Conservation (phyloP, 1,140 invertebrate species). For the Magallana angulata region DNA sequence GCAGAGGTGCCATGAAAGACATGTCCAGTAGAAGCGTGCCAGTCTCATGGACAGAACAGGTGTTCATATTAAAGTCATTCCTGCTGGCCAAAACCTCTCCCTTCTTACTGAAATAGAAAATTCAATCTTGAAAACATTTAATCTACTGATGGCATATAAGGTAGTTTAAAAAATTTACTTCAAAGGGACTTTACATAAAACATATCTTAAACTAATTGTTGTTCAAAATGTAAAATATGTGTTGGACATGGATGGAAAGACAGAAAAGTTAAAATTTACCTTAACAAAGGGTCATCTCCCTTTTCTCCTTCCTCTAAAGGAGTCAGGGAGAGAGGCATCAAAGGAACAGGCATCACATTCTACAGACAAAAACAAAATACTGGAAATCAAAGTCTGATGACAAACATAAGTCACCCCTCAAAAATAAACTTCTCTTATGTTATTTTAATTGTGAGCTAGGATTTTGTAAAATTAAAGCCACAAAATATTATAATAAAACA, state of each 20-base stretch:
- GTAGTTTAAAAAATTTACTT: no score
- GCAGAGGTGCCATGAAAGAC: conserved; percentile 65
- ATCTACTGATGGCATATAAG: neutral
- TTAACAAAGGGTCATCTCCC: conserved; percentile 71
- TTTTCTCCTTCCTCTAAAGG: conserved; percentile 72
- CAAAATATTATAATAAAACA: no score
- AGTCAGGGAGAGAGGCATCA: conserved; percentile 71
- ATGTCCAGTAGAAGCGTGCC: conserved; percentile 73
- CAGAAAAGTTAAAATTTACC: conserved; percentile 55
- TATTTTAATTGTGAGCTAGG: no score
- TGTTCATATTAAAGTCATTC: conserved; percentile 79
- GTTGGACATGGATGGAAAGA: no score
- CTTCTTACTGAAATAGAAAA: conserved; percentile 65
- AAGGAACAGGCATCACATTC: conserved; percentile 66
- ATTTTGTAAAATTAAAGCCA: no score
- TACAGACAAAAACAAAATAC: conserved; percentile 53
- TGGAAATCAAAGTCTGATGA: no score
- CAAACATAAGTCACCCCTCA: no score
- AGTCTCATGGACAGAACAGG: conserved; percentile 68
- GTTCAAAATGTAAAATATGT: no score
- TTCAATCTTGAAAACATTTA: neutral
- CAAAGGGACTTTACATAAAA: no score
- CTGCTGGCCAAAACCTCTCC: conserved; percentile 77
- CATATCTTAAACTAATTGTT: no score
- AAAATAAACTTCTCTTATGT: no score